phyloP scores from a whole-genome alignment of 2,113 vertebrate species.

The Hiodon alosoides region DNA sequence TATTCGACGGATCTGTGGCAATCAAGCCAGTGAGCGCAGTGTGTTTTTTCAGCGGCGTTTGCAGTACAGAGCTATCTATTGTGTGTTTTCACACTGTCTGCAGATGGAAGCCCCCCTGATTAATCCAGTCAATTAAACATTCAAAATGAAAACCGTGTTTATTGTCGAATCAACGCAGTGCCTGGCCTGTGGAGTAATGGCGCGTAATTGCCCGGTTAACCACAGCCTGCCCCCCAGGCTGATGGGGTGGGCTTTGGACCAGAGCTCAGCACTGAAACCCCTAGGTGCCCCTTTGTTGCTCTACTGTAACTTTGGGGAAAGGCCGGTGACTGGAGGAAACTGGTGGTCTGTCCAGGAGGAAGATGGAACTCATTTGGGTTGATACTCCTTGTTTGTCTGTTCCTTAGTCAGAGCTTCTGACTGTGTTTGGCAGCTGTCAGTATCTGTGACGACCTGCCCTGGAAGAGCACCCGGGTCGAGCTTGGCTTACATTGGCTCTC shows the following conservation, averaged over 20 bases:
- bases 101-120: conserved; percentile 41
- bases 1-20: conserved; percentile 23
- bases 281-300: not conserved
- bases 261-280: not conserved
- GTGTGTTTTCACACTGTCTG: conserved; percentile 35
- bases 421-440: too few relatives aligned
- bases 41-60: conserved; percentile 27
- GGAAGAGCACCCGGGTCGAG: too few relatives aligned
- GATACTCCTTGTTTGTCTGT: too few relatives aligned
- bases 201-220: conserved; percentile 36
- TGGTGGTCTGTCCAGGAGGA: too few relatives aligned
- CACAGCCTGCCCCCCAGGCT: conserved; percentile 14
- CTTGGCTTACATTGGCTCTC: too few relatives aligned
- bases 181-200: conserved; percentile 36
- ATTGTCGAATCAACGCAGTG: conserved; percentile 48
- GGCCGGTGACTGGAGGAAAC: too few relatives aligned
- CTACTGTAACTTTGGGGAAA: too few relatives aligned
- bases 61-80: conserved; percentile 33
- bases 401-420: too few relatives aligned
- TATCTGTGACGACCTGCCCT: too few relatives aligned
- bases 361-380: too few relatives aligned
- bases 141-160: conserved; percentile 39
- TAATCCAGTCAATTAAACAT: conserved; percentile 51
- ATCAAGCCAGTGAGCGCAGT: conserved; percentile 23
- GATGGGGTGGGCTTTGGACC: too few relatives aligned